phyloP scores from a whole-genome alignment of 2,113 vertebrate species.

The Columbina picui region DNA sequence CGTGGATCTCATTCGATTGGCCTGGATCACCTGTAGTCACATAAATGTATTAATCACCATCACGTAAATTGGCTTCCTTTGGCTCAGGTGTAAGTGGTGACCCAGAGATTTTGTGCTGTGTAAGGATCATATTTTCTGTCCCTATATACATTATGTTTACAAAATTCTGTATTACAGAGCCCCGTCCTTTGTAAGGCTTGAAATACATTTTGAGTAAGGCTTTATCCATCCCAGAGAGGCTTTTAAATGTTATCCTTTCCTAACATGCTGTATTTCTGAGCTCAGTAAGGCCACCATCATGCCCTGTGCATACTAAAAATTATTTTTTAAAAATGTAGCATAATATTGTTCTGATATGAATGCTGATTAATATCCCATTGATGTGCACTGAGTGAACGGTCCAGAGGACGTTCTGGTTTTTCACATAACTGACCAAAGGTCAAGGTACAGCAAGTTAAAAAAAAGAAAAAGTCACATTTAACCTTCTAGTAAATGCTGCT shows the following conservation, averaged over 20 bases:
- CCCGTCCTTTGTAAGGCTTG: neutral
- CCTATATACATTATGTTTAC: neutral
- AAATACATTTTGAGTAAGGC: neutral
- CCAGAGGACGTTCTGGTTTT: neutral
- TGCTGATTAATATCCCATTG: neutral
- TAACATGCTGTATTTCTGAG: neutral
- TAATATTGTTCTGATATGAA: neutral
- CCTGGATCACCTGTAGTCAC: neutral
- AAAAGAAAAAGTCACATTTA: slow-evolving; percentile 11
- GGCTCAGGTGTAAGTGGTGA: neutral
- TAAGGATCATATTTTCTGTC: neutral
- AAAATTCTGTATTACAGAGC: neutral
- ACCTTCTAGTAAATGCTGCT: neutral
- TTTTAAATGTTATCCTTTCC: neutral
- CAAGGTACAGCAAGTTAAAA: neutral
- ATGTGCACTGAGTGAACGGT: neutral
- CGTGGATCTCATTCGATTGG: neutral
- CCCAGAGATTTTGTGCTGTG: neutral
- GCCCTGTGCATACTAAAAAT: neutral
- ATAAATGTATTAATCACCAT: neutral
- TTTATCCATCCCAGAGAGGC: neutral
- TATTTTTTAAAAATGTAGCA: neutral
- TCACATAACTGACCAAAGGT: neutral
- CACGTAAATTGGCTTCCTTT: neutral
- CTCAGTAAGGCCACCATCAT: neutral